Evolutionary conservation across 1,140 invertebrate species (phyloP).

Genomic region (Thaumetopoea pityocampa): DNA sequence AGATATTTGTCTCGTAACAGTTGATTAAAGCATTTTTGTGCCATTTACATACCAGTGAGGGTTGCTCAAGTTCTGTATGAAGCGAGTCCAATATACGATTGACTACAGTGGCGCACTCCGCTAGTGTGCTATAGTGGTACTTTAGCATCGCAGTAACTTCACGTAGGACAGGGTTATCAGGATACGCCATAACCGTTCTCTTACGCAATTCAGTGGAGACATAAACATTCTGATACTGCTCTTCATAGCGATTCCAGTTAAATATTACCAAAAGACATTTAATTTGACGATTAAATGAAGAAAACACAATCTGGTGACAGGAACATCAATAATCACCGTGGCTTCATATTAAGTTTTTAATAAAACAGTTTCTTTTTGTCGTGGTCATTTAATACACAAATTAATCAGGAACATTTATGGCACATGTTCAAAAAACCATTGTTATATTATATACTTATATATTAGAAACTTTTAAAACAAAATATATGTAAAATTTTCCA

Average conservation of each 20-base stretch:
- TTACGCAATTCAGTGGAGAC: constrained; percentile 5
- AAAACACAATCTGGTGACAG: constrained; percentile 3
- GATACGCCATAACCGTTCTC: background rate
- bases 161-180: background rate
- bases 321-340: constrained; percentile 12
- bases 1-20: background rate
- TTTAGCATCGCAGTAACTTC: constrained; percentile 7
- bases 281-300: constrained; percentile 4
- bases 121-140: constrained; percentile 11
- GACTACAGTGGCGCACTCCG: constrained; percentile 1
- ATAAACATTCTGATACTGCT: background rate
- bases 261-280: background rate
- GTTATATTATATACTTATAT: background rate
- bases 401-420: constrained; percentile 15
- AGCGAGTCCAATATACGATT: constrained; percentile 8
- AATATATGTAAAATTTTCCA: no score
- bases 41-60: background rate
- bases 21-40: background rate
- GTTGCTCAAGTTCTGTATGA: background rate
- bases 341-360: constrained; percentile 1
- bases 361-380: constrained; percentile 3
- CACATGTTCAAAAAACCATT: constrained; percentile 7
- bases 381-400: constrained; percentile 9
- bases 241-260: background rate
- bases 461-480: background rate